Base-by-base conservation (phyloP, 2,797 vertebrate genomes). In the Tangara arthus region DNA sequence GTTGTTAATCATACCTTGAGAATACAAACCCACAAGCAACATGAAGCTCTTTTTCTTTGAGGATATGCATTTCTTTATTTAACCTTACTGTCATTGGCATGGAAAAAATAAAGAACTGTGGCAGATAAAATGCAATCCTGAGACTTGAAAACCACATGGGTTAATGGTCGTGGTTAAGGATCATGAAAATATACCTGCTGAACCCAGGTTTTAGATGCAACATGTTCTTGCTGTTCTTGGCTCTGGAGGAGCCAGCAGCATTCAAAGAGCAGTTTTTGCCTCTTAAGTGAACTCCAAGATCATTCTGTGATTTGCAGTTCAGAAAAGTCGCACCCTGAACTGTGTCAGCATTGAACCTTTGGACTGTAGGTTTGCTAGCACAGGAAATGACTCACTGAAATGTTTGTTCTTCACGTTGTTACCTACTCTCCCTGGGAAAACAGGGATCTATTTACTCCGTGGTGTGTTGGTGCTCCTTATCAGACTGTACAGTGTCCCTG, bases 371-470 rank as follows among this genome's bases (percentile, higher is more conserved):
- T 60, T 91, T 23, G 55, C 24, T 20, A 46, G 18, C 37, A 26
- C 7, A 12, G 94, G 77, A 94, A 84, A 63, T 96, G 95, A 96
- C 90, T 96, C 91, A 94, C 27, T 19, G 4, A 71, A 64, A 18
- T 80, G 75, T 96, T 96, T 95, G 56, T 59, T 86, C 86, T 82
- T 93, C 32, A 4, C 4, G 2, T 44, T 55, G 44, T 0, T 2
- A 44, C 78, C 85, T 63, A 1, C 34, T 92, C 50, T 79, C 24
- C n/a, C 27, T 42, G 23, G 89, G 53, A 83, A 83, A 88, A 49
- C 20, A 52, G 52, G 30, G 37, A 61, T 80, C 34, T 87, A 0
- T 93, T 89, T 73, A 13, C 63, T 64, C 37, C 0, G 0, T 11
- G 9, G 15, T 13, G 24, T 59, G 11, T 72, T n/a, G 2, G 52